Base-by-base conservation (phyloP, 1,140 invertebrate species). In the Drosophila tropicalis region DNA sequence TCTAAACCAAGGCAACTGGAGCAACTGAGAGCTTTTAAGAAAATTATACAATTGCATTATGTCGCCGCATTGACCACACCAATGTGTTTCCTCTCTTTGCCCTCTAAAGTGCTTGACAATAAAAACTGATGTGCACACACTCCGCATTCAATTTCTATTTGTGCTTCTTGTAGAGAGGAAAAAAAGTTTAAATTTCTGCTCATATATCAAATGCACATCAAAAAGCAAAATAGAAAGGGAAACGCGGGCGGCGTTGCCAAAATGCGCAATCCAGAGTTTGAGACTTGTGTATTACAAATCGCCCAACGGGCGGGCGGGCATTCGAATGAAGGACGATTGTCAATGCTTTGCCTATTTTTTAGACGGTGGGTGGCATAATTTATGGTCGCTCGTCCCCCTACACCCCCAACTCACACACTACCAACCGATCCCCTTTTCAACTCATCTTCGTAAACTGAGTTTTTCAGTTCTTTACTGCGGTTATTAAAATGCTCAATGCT, bases 401-500 rank as follows among this genome's bases (percentile, higher is more conserved):
- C 15, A n/a, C 56, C 25, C 29, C 19, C n/a, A 36, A 25, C 4
- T 29, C 29, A 6, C 29, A 29, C 29, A 29, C 29, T 29, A 6
- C n/a, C 10, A 25, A 40, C 15, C 7, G 15, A 22, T 10, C 9
- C 17, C 44, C 17, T 19, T 22, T 51, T 19, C 9, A 51, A 10
- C 17, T 47, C 44, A 47, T 47, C 44, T 47, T 9, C 44, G 15
- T 51, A 25, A 41, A 19, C n/a, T 67, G 65, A 67, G 15, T 32
- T 60, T 29, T 36, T 51, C 41, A 56, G 34, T 22, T 29, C 79
- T 79, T 63, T 47, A 67, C 78, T 85, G 84, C 71, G 85, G 84
- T 89, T 89, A 89, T 89, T 89, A 89, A 89, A 89, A 90, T 89
- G 68, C 74, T 89, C 84, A 89, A 87, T 89, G 84, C 84, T 90